These are phyloP conservation scores for Lasioglossum villosulum DNA, from an alignment of 2,888 invertebrate genomes.

Conservation along the genomic window DNA sequence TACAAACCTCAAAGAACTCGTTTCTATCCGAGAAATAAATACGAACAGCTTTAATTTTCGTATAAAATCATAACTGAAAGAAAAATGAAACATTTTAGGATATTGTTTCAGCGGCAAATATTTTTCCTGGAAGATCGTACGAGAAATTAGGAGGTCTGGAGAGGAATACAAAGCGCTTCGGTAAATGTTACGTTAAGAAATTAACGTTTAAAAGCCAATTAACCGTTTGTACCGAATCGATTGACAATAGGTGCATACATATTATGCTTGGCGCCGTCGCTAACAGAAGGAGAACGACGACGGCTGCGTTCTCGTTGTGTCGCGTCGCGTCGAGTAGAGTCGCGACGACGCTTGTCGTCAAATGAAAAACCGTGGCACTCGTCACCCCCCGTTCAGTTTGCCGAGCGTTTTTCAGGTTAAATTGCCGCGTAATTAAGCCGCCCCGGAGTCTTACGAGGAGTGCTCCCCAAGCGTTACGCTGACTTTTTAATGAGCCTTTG, in stretches of 20 bases:
- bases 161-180: not conserved
- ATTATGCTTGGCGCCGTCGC: not conserved
- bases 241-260: not conserved
- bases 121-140: not conserved
- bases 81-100: not conserved
- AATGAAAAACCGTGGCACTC: conserved; percentile 33
- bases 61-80: too few relatives aligned
- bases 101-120: not conserved
- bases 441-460: conserved; percentile 36
- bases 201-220: not conserved
- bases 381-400: conserved; percentile 18
- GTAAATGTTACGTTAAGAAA: not conserved
- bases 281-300: not conserved
- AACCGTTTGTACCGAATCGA: not conserved
- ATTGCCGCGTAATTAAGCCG: conserved; percentile 65
- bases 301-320: not conserved
- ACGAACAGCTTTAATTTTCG: not conserved
- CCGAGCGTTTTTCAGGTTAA: conserved; percentile 46
- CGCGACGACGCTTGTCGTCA: not conserved
- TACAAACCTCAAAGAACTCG: not conserved
- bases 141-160: not conserved
- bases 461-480: not conserved
- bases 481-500: conserved; percentile 4
- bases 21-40: not conserved
- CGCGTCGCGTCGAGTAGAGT: not conserved